These are phyloP conservation scores for Anniella stebbinsi DNA, from an alignment of 2,797 vertebrate genomes.

Conservation along the genomic window DNA sequence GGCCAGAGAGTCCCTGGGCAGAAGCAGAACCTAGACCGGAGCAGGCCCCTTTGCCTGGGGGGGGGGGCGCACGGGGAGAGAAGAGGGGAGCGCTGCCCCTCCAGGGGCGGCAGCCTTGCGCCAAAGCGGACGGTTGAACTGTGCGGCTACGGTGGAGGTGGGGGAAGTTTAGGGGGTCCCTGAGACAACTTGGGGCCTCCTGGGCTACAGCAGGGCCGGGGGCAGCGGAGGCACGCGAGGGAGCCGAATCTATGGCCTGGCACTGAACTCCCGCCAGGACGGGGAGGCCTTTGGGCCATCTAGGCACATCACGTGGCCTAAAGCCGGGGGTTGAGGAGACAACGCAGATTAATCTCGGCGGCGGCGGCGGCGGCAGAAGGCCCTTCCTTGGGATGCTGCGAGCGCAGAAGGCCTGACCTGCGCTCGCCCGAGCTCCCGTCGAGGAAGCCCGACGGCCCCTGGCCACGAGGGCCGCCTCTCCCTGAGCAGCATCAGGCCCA, in stretches of 20 bases:
- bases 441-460: not conserved
- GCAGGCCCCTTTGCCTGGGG: too few relatives aligned
- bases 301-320: not conserved
- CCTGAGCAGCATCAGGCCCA: not conserved
- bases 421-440: not conserved
- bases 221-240: not conserved
- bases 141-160: not conserved
- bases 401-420: not conserved
- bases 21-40: not conserved
- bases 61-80: too few relatives aligned
- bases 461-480: not conserved
- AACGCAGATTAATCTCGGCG: not conserved
- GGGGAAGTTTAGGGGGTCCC: not conserved
- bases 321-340: too few relatives aligned
- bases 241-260: not conserved
- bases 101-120: not conserved
- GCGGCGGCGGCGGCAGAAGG: not conserved
- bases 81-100: not conserved
- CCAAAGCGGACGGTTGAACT: too few relatives aligned
- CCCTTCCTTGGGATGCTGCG: not conserved
- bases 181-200: not conserved
- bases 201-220: too few relatives aligned
- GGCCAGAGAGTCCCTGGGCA: too few relatives aligned
- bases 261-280: not conserved
- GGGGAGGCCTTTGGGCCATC: not conserved